Conservation (phyloP, 2,797 vertebrate genomes). For the Antrozous pallidus region DNA sequence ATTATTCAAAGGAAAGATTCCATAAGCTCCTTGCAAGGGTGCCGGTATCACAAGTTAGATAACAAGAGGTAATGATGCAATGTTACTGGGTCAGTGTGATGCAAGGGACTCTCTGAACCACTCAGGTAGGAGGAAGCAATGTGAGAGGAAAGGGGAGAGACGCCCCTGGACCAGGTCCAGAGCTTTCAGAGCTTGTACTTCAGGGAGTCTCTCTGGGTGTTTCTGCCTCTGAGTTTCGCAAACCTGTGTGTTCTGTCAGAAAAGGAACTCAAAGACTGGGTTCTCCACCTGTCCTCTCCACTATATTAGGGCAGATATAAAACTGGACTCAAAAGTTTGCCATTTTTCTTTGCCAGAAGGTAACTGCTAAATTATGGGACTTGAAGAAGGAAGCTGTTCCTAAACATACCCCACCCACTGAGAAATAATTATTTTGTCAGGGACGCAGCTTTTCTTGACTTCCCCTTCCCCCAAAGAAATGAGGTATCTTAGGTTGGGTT, state of each 20-base stretch:
- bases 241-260: neutral
- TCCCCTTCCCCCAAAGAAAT: neutral
- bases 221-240: conserved; percentile 8
- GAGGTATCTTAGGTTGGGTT: neutral
- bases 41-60: neutral
- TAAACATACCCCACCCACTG: neutral
- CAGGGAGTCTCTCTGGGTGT: conserved; percentile 15
- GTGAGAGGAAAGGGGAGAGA: neutral
- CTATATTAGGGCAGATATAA: neutral
- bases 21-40: neutral
- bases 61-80: neutral
- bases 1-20: neutral
- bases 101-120: neutral
- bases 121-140: neutral
- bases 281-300: neutral
- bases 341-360: neutral
- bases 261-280: conserved; percentile 2
- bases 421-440: neutral
- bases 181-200: neutral
- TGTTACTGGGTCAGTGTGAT: neutral
- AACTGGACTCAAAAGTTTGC: neutral
- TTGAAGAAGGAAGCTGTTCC: neutral
- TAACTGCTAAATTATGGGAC: neutral
- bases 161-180: neutral
- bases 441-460: neutral